phyloP scores from a whole-genome alignment of 1,140 invertebrate species.

The Bombus sylvicola region DNA sequence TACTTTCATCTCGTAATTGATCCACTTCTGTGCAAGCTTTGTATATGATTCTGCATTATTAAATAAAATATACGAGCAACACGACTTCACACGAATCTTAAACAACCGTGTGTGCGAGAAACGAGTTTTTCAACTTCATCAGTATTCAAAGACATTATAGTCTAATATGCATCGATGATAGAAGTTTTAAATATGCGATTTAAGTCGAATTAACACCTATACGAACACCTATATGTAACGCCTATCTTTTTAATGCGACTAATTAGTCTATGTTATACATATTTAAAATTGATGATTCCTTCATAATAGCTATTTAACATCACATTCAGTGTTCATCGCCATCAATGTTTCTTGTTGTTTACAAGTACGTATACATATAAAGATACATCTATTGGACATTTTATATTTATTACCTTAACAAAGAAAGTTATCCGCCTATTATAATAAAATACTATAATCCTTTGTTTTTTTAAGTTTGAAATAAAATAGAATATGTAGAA shows the following conservation, averaged over 20 bases:
- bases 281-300: background rate
- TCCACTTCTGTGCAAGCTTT: background rate
- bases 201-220: background rate
- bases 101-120: background rate
- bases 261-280: background rate
- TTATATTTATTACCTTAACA: too few species aligned
- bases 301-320: background rate
- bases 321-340: too few species aligned
- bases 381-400: too few species aligned
- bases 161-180: background rate
- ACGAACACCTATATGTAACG: too few species aligned
- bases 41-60: background rate
- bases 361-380: too few species aligned
- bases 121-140: slow-evolving; percentile 32
- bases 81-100: background rate
- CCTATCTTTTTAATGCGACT: background rate
- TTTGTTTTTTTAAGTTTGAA: background rate
- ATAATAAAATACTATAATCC: too few species aligned
- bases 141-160: slow-evolving; percentile 1
- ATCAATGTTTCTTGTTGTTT: too few species aligned
- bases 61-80: background rate
- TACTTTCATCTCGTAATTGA: slow-evolving; percentile 7
- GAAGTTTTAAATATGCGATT: background rate
- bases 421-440: too few species aligned
- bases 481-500: background rate